These are phyloP conservation scores for Lysiphlebus fabarum DNA, from an alignment of 1,140 invertebrate species.

Conservation along the genomic window DNA sequence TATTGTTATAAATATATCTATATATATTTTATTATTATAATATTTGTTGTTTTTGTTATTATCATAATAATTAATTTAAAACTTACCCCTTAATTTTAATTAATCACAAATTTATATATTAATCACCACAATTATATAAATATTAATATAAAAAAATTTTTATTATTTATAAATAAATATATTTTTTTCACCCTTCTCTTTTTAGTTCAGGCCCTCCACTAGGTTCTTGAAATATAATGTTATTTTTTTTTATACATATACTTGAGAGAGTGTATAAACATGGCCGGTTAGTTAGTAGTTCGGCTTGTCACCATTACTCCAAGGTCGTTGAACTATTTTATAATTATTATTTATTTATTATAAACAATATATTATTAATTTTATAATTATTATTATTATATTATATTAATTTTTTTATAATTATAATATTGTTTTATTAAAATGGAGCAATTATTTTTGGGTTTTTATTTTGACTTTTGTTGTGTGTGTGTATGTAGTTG, in stretches of 20 bases:
- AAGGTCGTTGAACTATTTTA: conserved; percentile 47
- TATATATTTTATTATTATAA: too few relatives aligned
- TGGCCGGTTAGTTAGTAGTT: conserved; percentile 39
- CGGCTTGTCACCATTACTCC: conserved; percentile 43
- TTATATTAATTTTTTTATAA: too few relatives aligned
- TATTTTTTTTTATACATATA: conserved; percentile 40
- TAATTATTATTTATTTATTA: not conserved
- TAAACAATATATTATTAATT: not conserved
- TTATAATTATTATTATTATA: not conserved
- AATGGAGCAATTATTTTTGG: conserved; percentile 32
- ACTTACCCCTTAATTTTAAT: conserved; percentile 50
- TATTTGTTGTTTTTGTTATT: not conserved
- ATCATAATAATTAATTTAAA: not conserved
- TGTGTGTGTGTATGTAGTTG: conserved; percentile 28
- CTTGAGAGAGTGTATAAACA: conserved; percentile 46
- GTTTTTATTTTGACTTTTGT: conserved; percentile 9
- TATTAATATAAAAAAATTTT: not conserved
- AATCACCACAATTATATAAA: not conserved
- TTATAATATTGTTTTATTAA: too few relatives aligned
- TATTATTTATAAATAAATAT: not conserved
- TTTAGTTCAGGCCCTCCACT: conserved; percentile 17
- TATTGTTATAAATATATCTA: conserved; percentile 39
- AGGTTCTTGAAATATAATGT: conserved; percentile 27
- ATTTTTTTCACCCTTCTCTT: conserved; percentile 7
- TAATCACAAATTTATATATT: conserved; percentile 3